These are phyloP conservation scores for Charina bottae DNA, from an alignment of 2,113 vertebrate species.

Conservation along the genomic window DNA sequence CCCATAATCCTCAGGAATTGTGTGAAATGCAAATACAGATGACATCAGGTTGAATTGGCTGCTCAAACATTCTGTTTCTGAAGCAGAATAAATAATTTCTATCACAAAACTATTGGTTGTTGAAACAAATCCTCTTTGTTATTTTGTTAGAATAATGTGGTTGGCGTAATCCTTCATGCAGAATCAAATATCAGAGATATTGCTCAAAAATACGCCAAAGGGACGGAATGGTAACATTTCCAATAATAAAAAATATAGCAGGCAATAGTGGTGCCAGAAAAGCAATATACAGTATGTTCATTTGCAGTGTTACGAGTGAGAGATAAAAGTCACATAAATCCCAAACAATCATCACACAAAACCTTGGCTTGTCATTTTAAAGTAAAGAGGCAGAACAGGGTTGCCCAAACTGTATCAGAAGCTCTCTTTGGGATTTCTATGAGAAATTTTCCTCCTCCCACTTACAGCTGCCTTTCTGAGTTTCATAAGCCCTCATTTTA, in stretches of 20 bases:
- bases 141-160: constrained; percentile 31
- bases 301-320: background rate
- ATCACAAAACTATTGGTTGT: background rate
- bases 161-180: constrained; percentile 25
- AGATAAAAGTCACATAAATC: constrained; percentile 16
- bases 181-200: constrained; percentile 28
- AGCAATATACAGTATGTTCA: background rate
- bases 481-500: constrained; percentile 26
- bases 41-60: background rate
- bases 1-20: background rate
- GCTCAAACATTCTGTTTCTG: background rate
- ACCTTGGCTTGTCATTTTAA: constrained; percentile 7
- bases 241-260: constrained; percentile 1
- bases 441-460: background rate
- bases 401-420: background rate
- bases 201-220: constrained; percentile 25
- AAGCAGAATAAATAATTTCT: background rate
- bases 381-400: background rate
- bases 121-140: constrained; percentile 12
- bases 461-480: background rate
- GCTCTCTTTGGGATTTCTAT: background rate
- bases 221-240: constrained; percentile 7
- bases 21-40: background rate
- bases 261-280: background rate
- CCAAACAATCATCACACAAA: background rate